A percentile compares a stretch with the other conserved stretches of the same genome.
Evolutionary conservation across 2,888 invertebrate genomes (phyloP).

Genomic region (Coecobrya sp.): DNA sequence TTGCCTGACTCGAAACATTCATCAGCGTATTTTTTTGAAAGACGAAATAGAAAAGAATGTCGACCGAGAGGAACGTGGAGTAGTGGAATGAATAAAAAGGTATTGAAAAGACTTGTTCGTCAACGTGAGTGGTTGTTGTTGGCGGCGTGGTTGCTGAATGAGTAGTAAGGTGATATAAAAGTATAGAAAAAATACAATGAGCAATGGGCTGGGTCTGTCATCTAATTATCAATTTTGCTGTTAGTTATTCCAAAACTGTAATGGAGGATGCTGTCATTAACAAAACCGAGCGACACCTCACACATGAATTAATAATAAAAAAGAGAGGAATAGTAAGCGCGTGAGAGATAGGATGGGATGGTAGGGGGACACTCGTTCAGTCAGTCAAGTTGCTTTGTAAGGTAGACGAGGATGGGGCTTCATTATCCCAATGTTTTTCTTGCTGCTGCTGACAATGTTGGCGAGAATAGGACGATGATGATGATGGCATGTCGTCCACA

Average conservation of each 20-base stretch:
- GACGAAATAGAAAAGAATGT: neutral
- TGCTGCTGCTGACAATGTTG: neutral
- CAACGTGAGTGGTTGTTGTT: constrained; percentile 39
- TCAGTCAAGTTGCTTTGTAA: constrained; percentile 58
- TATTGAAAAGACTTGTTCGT: constrained; percentile 50
- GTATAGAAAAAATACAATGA: constrained; percentile 60
- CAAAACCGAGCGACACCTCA: constrained; percentile 79
- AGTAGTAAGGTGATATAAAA: constrained; percentile 67
- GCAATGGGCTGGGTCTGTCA: constrained; percentile 80
- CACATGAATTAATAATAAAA: constrained; percentile 78
- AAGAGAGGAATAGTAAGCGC: constrained; percentile 50
- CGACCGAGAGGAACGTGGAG: constrained; percentile 19
- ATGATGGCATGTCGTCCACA: constrained; percentile 70
- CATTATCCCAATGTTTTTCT: constrained; percentile 60
- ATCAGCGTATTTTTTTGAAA: constrained; percentile 14
- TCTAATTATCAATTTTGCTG: constrained; percentile 82
- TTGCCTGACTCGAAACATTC: constrained; percentile 1
- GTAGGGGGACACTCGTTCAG: constrained; percentile 51
- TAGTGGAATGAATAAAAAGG: constrained; percentile 27
- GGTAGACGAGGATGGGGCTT: constrained; percentile 73
- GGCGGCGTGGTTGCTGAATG: constrained; percentile 34
- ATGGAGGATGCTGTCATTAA: constrained; percentile 81
- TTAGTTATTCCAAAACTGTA: constrained; percentile 73
- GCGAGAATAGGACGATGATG: constrained; percentile 38
- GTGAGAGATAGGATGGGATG: constrained; percentile 38